Conservation (phyloP, 2,113 vertebrate genomes). For the Boleophthalmus pectinirostris region DNA sequence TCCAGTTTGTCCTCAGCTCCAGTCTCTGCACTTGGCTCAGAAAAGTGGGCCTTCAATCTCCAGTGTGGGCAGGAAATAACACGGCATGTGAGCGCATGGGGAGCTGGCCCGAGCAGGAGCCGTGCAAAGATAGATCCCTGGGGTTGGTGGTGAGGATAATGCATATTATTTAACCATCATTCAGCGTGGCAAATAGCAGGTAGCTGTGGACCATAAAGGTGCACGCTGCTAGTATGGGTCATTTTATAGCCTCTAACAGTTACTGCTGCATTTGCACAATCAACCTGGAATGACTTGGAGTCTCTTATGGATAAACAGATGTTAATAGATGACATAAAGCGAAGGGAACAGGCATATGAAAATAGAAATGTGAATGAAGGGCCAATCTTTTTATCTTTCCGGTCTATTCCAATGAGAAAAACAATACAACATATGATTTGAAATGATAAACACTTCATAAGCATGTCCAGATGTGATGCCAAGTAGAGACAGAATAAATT, state of each 20-base stretch:
- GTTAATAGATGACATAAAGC: constrained; percentile 25
- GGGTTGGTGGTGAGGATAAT: constrained; percentile 71
- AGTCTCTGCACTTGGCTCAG: constrained; percentile 65
- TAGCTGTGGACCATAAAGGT: constrained; percentile 52
- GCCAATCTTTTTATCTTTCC: neutral
- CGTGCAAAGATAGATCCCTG: constrained; percentile 71
- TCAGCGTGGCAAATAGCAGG: constrained; percentile 64
- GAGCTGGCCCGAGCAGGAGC: constrained; percentile 40
- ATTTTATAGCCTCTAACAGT: constrained; percentile 37
- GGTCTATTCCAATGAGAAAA: neutral
- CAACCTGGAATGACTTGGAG: constrained; percentile 25
- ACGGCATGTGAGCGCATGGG: constrained; percentile 46
- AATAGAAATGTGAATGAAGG: constrained; percentile 3
- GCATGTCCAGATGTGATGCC: neutral
- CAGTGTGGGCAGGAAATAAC: constrained; percentile 68
- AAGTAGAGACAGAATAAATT: constrained; percentile 2
- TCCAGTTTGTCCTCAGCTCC: constrained; percentile 45
- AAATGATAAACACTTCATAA: constrained; percentile 3
- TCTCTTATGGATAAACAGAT: constrained; percentile 31
- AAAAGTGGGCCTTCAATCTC: constrained; percentile 76
- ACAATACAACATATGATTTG: neutral
- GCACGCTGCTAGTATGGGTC: constrained; percentile 27
- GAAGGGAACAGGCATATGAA: neutral
- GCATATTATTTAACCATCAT: constrained; percentile 73
- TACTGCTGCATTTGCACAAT: constrained; percentile 38